phyloP scores from a whole-genome alignment of 2,888 invertebrate genomes.

The Pseudanteris insignis region DNA sequence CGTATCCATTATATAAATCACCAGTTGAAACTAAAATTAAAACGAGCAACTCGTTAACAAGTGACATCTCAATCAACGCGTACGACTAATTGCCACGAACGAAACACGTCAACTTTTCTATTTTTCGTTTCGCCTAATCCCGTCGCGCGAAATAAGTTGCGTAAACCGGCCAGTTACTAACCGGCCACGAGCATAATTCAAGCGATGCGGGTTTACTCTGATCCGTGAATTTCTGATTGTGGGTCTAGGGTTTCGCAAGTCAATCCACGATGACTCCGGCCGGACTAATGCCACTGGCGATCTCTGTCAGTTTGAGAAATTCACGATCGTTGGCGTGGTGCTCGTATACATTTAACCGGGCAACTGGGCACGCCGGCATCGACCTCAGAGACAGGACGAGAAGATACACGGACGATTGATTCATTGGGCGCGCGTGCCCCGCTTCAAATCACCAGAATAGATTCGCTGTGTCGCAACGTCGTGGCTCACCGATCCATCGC shows the following conservation, averaged over 20 bases:
- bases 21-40: too few species aligned
- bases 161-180: constrained; percentile 24
- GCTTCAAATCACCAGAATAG: constrained; percentile 67
- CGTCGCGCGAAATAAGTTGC: background rate
- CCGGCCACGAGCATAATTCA: constrained; percentile 30
- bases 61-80: too few species aligned
- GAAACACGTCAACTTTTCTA: too few species aligned
- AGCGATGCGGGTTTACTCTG: constrained; percentile 19
- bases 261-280: constrained; percentile 23
- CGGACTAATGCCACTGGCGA: constrained; percentile 36
- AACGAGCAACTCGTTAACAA: too few species aligned
- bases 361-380: too few species aligned
- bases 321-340: constrained; percentile 27
- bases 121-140: too few species aligned
- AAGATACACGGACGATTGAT: constrained; percentile 60
- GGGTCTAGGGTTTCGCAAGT: constrained; percentile 34
- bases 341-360: constrained; percentile 12
- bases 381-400: constrained; percentile 27
- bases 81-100: too few species aligned
- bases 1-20: too few species aligned
- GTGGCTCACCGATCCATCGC: constrained; percentile 62
- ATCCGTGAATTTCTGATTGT: constrained; percentile 38
- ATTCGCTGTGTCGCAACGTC: constrained; percentile 62
- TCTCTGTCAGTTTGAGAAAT: constrained; percentile 35
- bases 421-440: constrained; percentile 67